Evolutionary conservation across 2,797 vertebrate genomes (phyloP).

Genomic region (Dicrostonyx torquatus): DNA sequence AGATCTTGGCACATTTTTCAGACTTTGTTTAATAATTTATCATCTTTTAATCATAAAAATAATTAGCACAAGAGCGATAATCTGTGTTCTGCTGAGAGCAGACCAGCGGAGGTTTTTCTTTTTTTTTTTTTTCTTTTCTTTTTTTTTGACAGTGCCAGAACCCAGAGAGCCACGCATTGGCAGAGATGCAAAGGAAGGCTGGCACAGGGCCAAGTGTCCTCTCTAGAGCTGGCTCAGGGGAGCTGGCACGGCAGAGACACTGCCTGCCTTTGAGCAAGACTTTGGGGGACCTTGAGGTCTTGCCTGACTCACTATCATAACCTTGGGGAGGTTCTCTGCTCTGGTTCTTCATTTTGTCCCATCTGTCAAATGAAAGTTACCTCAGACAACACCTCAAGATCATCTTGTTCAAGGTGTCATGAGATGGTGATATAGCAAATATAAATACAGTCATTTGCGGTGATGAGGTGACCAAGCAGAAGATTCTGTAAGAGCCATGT

Average conservation of each 20-base stretch:
- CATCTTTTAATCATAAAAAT: constrained; percentile 84
- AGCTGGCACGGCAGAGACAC: not conserved
- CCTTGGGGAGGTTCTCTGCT: not conserved
- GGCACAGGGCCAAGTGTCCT: not conserved
- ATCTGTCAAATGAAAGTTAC: constrained; percentile 41
- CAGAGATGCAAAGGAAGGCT: constrained; percentile 1
- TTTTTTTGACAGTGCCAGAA: constrained; percentile 57
- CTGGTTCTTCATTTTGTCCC: constrained; percentile 27
- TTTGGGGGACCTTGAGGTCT: not conserved
- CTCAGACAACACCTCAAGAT: not conserved
- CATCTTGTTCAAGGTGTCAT: not conserved
- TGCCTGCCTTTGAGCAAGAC: not conserved
- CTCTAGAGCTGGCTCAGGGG: not conserved
- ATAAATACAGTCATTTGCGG: not conserved
- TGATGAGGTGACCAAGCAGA: not conserved
- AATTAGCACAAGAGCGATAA: constrained; percentile 79
- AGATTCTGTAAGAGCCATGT: fast-evolving
- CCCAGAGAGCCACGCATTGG: constrained; percentile 46
- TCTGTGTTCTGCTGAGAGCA: constrained; percentile 76
- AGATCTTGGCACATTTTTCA: constrained; percentile 82
- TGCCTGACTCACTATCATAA: not conserved
- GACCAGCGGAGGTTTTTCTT: constrained; percentile 56
- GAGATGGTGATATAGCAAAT: not conserved
- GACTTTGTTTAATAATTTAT: constrained; percentile 85
- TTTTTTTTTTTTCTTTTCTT: constrained; percentile 31